Base-by-base conservation (phyloP, 1,140 invertebrate species). In the Epicauta chinensis region DNA sequence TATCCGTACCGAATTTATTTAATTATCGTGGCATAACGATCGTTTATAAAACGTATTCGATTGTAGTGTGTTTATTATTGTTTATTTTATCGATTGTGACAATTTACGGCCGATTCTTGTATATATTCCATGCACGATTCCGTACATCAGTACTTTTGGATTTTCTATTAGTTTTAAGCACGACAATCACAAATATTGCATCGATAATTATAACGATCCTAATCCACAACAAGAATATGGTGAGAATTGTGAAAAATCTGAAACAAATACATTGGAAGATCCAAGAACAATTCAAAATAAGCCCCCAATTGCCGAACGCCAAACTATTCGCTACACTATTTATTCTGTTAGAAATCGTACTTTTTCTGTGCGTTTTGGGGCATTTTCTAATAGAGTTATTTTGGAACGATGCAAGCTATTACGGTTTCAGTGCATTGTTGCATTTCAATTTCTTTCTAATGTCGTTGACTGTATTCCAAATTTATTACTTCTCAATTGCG, bases 1-100 rank as follows among this genome's bases (percentile, higher is more conserved):
- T 47, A 34, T 37, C 45, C 12, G n/a, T 38, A 29, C 45, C 45
- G 11, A 23, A 47, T 47, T 38, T 38, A n/a, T 47, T 11, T 10
- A 47, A 37, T 38, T 47, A 47, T 12, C 11, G 14, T 12, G 45
- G 45, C 1, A 9, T 47, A 36, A n/a, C 32, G 9, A 37, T 47
- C 5, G 16, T 32, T 29, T 47, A 37, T 16, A 37, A 38, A n/a
- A 2, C 37, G 4, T 47, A 47, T 12, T 36, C 45, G 7, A n/a
- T 38, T 23, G n/a, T 38, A 16, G 7, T 47, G 1, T 15, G 29
- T 9, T 11, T 47, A 3, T 12, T 29, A 30, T 38, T 47, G 35
- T 7, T 36, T 1, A 16, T 5, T 29, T 30, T 47, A 4, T 9
- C 34, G n/a, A n/a, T 37, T 15, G 36, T 29, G 6, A 38, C 35